Evolutionary conservation across 2,113 vertebrate genomes (phyloP).

Genomic region (Guaruba guarouba): DNA sequence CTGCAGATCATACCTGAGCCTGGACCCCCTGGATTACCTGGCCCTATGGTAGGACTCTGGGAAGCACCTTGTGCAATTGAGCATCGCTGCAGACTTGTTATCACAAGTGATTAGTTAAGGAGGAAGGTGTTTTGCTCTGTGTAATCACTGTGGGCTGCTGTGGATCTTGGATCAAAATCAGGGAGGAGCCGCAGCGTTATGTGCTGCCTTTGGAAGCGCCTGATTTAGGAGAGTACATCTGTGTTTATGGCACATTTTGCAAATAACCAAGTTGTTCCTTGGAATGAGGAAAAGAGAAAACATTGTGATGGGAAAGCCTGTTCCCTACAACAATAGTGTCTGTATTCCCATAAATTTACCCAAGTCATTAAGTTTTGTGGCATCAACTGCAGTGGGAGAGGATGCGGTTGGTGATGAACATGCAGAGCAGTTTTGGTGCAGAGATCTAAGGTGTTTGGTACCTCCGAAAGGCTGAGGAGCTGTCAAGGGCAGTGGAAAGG

Average conservation of each 20-base stretch:
- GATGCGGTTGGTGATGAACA: background rate
- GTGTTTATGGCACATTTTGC: background rate
- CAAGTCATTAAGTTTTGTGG: background rate
- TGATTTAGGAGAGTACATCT: rapidly evolving
- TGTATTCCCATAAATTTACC: background rate
- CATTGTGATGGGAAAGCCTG: background rate
- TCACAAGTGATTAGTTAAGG: background rate
- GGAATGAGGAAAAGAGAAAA: background rate
- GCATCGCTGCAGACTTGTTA: background rate
- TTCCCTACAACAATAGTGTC: rapidly evolving
- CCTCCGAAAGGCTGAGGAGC: background rate
- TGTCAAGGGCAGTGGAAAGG: background rate
- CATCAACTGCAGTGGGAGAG: background rate
- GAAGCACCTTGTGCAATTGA: rapidly evolving
- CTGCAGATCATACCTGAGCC: slow-evolving; percentile 89
- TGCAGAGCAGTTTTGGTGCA: background rate
- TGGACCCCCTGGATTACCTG: slow-evolving; percentile 87
- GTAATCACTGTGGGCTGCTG: background rate
- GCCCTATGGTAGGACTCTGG: slow-evolving; percentile 75
- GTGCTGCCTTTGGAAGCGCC: background rate
- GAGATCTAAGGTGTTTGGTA: background rate
- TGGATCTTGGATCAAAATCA: background rate
- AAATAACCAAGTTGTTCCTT: background rate
- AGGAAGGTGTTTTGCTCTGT: background rate
- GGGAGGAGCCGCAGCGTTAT: background rate